These are phyloP conservation scores for Panthera leo DNA, from an alignment of 2,113 vertebrate genomes.

Conservation along the genomic window DNA sequence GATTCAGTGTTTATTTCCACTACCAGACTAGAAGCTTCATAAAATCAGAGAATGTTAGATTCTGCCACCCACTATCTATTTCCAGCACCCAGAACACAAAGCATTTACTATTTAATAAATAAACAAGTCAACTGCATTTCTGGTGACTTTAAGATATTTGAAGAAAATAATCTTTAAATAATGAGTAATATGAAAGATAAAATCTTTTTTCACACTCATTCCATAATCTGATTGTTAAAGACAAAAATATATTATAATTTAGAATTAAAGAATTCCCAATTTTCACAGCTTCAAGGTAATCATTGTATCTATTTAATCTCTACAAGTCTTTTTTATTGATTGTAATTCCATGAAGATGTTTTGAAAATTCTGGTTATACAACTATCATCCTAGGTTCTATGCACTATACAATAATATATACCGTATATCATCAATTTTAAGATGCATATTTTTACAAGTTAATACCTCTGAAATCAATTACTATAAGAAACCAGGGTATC, in stretches of 20 bases:
- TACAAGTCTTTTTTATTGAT: background rate
- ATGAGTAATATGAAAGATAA: background rate
- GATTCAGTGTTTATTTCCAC: background rate
- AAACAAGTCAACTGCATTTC: background rate
- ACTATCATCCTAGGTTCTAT: background rate
- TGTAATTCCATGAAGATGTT: background rate
- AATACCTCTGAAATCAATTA: background rate
- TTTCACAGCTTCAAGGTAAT: conserved; percentile 13
- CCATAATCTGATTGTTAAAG: background rate
- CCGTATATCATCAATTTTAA: background rate
- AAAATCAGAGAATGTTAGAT: background rate
- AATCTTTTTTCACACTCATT: conserved; percentile 1
- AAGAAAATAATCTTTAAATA: conserved; percentile 1
- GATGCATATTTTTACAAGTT: background rate
- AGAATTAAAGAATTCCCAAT: conserved; percentile 7
- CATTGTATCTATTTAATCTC: background rate
- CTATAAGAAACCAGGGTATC: background rate
- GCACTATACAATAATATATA: background rate
- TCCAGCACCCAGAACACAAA: background rate
- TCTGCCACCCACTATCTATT: background rate
- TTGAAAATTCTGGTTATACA: background rate
- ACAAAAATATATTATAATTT: background rate
- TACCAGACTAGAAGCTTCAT: background rate
- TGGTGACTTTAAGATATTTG: background rate
- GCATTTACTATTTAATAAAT: background rate